phyloP scores from a whole-genome alignment of 1,140 invertebrate species.

The Bombus superbus region DNA sequence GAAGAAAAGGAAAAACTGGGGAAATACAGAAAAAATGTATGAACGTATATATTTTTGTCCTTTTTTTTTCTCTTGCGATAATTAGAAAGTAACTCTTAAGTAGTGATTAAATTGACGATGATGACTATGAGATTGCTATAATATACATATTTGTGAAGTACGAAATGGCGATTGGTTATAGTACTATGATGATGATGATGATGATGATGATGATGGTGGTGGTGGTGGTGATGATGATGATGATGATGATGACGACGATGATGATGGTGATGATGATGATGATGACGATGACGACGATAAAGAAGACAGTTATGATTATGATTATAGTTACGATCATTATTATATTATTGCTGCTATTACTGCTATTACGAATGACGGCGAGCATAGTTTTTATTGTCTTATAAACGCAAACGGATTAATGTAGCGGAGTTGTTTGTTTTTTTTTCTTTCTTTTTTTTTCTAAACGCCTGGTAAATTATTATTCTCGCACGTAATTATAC shows the following conservation, averaged over 20 bases:
- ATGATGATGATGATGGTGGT: not conserved
- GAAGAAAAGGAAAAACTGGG: not conserved
- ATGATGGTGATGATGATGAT: not conserved
- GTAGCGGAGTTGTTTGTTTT: slow-evolving; percentile 46
- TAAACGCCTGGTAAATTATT: slow-evolving; percentile 16
- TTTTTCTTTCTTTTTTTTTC: slow-evolving; percentile 13
- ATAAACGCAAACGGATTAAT: slow-evolving; percentile 53
- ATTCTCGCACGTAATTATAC: slow-evolving; percentile 18
- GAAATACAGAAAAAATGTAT: not conserved
- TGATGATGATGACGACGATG: slow-evolving; percentile 9
- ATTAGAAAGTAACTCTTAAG: slow-evolving; percentile 7
- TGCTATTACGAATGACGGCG: slow-evolving; percentile 42
- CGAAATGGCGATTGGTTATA: slow-evolving; percentile 15
- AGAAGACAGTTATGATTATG: slow-evolving; percentile 31
- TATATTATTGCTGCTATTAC: slow-evolving; percentile 43
- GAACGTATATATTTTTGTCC: not conserved
- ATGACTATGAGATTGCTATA: slow-evolving; percentile 27
- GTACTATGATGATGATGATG: slow-evolving; percentile 19
- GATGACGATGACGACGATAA: no score
- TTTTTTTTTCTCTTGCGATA: not conserved
- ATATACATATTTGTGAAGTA: slow-evolving; percentile 13
- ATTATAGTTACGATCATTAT: slow-evolving; percentile 49
- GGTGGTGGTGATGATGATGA: slow-evolving; percentile 28
- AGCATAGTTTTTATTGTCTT: slow-evolving; percentile 53
- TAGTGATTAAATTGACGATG: slow-evolving; percentile 7